phyloP scores from a whole-genome alignment of 2,797 vertebrate genomes.

The Onychomys torridus region DNA sequence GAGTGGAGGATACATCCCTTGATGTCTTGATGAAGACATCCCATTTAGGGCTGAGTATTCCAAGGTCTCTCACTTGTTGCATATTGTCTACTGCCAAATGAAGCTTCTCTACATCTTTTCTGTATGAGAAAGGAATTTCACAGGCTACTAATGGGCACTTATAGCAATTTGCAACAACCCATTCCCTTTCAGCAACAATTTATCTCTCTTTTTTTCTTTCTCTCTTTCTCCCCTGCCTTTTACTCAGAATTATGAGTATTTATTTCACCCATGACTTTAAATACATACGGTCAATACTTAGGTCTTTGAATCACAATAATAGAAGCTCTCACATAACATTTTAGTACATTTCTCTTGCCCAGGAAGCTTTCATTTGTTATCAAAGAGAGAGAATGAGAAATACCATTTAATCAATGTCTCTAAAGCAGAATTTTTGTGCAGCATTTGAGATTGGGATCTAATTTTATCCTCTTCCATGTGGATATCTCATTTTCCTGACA shows the following conservation, averaged over 20 bases:
- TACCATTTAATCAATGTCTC: slow-evolving; percentile 33
- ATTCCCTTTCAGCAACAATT: neutral
- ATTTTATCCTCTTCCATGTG: neutral
- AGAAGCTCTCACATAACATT: slow-evolving; percentile 20
- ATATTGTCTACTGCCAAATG: neutral
- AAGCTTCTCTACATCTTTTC: neutral
- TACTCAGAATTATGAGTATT: neutral
- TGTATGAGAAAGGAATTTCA: neutral
- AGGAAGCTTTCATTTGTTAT: slow-evolving; percentile 39
- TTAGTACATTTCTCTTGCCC: slow-evolving; percentile 9
- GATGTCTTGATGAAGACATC: neutral
- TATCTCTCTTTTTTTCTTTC: neutral
- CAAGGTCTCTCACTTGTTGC: neutral
- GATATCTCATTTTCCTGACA: neutral
- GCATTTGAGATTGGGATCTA: neutral
- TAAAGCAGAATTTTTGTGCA: neutral
- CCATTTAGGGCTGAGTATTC: neutral
- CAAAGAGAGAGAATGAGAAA: neutral
- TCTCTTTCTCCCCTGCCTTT: neutral
- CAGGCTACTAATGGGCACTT: neutral
- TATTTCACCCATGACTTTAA: slow-evolving; percentile 47
- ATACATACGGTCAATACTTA: slow-evolving; percentile 16
- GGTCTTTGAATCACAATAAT: slow-evolving; percentile 5
- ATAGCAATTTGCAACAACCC: neutral
- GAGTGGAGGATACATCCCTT: neutral